These are phyloP conservation scores for Nyctereutes procyonoides DNA, from an alignment of 2,113 vertebrate species.

Conservation along the genomic window DNA sequence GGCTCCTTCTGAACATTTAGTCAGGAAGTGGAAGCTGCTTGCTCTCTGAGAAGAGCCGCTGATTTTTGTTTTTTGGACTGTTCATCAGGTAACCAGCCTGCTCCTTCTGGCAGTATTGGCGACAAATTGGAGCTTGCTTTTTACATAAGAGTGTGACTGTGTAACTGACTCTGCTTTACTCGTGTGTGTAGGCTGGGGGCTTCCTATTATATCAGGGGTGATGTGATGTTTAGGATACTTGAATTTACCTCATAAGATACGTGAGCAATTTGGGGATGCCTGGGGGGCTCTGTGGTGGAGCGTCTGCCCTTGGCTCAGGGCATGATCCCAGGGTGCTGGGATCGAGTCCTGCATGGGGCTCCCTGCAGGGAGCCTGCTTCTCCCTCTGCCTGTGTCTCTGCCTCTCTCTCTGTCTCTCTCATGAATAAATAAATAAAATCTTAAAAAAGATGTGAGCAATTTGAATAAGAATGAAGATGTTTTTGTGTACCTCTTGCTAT, in stretches of 20 bases:
- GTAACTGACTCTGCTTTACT: not conserved
- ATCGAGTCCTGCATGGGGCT: too few relatives aligned
- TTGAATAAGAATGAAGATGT: not conserved
- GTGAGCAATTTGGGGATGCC: not conserved
- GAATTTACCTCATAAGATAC: not conserved
- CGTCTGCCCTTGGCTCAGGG: not conserved
- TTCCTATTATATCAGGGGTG: not conserved
- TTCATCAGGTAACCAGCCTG: not conserved
- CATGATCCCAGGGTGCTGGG: too few relatives aligned
- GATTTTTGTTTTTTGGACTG: conserved; percentile 29
- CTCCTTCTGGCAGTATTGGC: not conserved
- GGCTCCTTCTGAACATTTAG: not conserved
- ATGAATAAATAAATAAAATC: too few relatives aligned
- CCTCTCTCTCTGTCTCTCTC: too few relatives aligned
- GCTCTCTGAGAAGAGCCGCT: not conserved
- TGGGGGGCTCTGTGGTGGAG: not conserved
- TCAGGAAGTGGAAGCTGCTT: not conserved
- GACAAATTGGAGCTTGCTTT: not conserved
- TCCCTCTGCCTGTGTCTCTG: too few relatives aligned
- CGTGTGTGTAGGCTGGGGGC: not conserved
- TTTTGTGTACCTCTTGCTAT: not conserved
- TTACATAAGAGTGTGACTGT: not conserved
- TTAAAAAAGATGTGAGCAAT: not conserved
- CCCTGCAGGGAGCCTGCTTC: too few relatives aligned
- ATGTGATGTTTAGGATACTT: not conserved